Conservation (phyloP, 2,888 invertebrate genomes). For the Pomacea canaliculata region DNA sequence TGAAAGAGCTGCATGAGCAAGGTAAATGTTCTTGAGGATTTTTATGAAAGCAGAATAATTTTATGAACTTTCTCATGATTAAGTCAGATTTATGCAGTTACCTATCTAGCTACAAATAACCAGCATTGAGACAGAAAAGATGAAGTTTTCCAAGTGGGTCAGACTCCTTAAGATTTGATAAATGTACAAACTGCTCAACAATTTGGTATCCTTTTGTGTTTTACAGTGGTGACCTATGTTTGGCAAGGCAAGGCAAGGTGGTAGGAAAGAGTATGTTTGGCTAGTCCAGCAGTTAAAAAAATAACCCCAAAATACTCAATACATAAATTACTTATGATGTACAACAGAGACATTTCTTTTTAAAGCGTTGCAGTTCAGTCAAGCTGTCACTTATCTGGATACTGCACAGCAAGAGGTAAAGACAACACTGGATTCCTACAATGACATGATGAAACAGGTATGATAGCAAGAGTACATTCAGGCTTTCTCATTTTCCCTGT, state of each 20-base stretch:
- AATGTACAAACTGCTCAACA: too few species aligned
- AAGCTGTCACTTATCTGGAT: constrained; percentile 80
- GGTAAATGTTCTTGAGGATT: constrained; percentile 73
- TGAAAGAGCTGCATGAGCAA: constrained; percentile 90
- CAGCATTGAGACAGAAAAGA: neutral
- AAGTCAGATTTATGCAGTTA: neutral
- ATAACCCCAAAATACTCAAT: too few species aligned
- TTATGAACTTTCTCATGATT: neutral
- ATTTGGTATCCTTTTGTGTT: too few species aligned
- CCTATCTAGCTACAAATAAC: neutral
- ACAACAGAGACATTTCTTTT: neutral
- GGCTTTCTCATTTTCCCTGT: too few species aligned
- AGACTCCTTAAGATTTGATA: too few species aligned
- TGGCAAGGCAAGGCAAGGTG: too few species aligned
- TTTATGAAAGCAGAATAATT: neutral
- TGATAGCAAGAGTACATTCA: neutral
- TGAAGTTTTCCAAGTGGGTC: neutral
- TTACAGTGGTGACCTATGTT: too few species aligned
- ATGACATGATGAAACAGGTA: constrained; percentile 66
- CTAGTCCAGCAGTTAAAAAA: too few species aligned
- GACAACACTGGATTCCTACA: constrained; percentile 56
- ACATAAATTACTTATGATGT: neutral
- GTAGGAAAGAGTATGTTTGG: too few species aligned
- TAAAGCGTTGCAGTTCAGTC: constrained; percentile 84
- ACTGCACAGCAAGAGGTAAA: constrained; percentile 66